Conservation (phyloP, 1,140 invertebrate genomes). For the Bombus difficillimus region DNA sequence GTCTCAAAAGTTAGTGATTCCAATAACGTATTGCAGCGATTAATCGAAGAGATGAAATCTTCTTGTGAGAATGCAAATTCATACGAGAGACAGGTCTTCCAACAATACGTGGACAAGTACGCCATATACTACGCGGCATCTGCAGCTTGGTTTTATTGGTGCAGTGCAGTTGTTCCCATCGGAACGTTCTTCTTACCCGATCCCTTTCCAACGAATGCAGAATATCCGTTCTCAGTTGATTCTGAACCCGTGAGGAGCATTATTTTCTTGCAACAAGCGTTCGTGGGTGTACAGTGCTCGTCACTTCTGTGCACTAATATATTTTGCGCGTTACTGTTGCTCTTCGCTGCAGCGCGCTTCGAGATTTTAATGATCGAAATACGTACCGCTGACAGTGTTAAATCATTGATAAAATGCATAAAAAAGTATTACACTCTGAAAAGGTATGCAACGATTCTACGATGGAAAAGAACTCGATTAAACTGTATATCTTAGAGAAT, state of each 20-base stretch:
- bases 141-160: slow-evolving; percentile 46
- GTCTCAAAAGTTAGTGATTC: not conserved
- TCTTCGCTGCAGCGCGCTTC: slow-evolving; percentile 57
- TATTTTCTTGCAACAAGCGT: slow-evolving; percentile 58
- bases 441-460: not conserved
- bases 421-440: not conserved
- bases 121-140: slow-evolving; percentile 42
- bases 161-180: slow-evolving; percentile 19
- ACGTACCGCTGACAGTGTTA: accelerated
- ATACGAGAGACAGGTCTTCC: slow-evolving; percentile 43
- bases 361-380: slow-evolving; percentile 50
- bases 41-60: slow-evolving; percentile 61
- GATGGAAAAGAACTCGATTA: not conserved
- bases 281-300: slow-evolving; percentile 51
- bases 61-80: slow-evolving; percentile 35
- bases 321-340: slow-evolving; percentile 51
- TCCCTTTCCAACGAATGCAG: slow-evolving; percentile 59
- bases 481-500: not conserved
- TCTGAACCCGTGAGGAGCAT: slow-evolving; percentile 37
- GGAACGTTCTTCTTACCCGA: slow-evolving; percentile 19
- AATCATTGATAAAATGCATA: not conserved
- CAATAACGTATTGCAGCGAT: slow-evolving; percentile 41
- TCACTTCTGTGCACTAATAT: slow-evolving; percentile 54
- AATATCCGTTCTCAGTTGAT: slow-evolving; percentile 66
- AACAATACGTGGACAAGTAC: slow-evolving; percentile 56